phyloP scores from a whole-genome alignment of 1,140 invertebrate genomes.

The Drosophila grimshawi region DNA sequence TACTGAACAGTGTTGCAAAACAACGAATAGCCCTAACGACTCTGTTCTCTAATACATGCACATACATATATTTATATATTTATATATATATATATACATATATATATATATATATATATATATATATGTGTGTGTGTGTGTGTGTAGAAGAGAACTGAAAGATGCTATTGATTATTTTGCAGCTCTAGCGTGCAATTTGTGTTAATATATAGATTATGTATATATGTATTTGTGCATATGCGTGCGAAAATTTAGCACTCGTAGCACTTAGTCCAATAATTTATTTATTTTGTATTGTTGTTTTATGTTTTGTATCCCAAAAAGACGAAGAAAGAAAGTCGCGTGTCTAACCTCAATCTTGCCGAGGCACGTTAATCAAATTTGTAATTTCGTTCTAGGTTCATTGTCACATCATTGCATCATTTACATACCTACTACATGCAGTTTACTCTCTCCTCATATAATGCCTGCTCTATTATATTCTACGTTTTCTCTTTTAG shows the following conservation, averaged over 20 bases:
- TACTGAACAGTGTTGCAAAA: not conserved
- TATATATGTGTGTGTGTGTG: not conserved
- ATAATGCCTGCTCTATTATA: constrained; percentile 9
- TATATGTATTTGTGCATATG: not conserved
- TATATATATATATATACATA: not conserved
- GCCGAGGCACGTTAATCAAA: not conserved
- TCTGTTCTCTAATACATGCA: not conserved
- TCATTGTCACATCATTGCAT: constrained; percentile 6
- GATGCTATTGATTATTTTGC: constrained; percentile 8
- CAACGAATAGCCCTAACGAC: not conserved
- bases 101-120: not conserved
- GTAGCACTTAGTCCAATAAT: not conserved
- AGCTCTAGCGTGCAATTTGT: not conserved
- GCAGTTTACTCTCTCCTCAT: not conserved
- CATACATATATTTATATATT: not conserved
- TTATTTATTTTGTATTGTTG: constrained; percentile 1
- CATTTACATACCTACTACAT: constrained; percentile 1
- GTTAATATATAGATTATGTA: not conserved
- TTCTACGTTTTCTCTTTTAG: too few species aligned
- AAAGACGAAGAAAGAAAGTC: not conserved
- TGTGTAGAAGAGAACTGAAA: not conserved
- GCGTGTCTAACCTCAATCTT: not conserved
- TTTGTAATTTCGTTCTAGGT: not conserved
- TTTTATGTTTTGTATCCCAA: not conserved
- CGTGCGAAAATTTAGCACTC: not conserved